phyloP scores from a whole-genome alignment of 2,113 vertebrate genomes.

The Ranitomeya imitator region DNA sequence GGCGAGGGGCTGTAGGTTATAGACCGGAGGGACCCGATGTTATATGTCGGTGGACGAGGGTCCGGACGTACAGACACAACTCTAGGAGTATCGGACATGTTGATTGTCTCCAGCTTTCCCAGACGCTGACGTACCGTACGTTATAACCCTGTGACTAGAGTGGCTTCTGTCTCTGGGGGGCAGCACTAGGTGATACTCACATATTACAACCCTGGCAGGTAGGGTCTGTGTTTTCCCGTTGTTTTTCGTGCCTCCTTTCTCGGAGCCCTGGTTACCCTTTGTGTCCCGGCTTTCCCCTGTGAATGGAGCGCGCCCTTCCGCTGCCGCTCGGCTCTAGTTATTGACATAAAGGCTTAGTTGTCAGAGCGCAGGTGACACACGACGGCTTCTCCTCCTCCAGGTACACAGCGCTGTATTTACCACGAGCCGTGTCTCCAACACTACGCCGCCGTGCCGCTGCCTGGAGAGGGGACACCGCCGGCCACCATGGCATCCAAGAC shows the following conservation, averaged over 20 bases:
- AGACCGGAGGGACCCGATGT: too few species aligned
- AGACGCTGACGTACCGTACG: background rate
- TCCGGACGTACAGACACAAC: too few species aligned
- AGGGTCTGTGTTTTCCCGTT: background rate
- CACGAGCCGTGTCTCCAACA: background rate
- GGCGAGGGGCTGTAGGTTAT: too few species aligned
- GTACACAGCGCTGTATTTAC: conserved; percentile 36
- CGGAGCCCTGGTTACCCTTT: background rate
- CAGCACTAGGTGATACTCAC: background rate
- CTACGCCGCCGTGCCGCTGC: background rate
- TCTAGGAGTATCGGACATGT: background rate
- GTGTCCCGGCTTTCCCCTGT: conserved; percentile 11
- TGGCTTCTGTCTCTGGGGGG: background rate
- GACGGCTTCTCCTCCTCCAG: background rate
- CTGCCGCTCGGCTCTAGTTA: background rate
- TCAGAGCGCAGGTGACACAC: conserved; percentile 21
- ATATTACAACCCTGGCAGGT: background rate
- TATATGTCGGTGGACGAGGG: too few species aligned
- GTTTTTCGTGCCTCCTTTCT: background rate
- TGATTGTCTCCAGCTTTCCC: background rate
- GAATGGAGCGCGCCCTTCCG: background rate
- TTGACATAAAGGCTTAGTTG: conserved; percentile 51
- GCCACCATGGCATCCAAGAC: conserved; percentile 26
- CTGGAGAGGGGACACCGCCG: background rate
- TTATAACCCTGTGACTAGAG: background rate